Conservation (phyloP, 2,113 vertebrate species). For the Gobiocypris rarus region DNA sequence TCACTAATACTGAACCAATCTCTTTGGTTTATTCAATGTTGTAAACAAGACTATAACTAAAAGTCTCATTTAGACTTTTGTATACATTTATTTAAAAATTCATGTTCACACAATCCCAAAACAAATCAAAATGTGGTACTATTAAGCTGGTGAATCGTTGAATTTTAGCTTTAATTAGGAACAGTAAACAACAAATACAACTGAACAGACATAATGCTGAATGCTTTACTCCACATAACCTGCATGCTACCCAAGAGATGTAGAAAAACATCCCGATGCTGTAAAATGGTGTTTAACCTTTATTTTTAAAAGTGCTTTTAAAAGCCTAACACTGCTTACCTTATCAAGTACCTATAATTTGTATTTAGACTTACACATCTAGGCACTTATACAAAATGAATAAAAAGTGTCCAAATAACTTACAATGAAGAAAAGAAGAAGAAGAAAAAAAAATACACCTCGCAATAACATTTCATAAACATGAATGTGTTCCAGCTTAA, state of each 20-base stretch:
- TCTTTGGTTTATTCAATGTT: conserved; percentile 22
- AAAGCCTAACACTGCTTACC: conserved; percentile 27
- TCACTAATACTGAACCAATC: not conserved
- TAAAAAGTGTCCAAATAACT: not conserved
- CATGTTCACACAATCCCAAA: not conserved
- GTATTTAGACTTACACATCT: not conserved
- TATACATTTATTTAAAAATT: not conserved
- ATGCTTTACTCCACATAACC: not conserved
- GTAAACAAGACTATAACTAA: not conserved
- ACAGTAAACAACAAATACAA: not conserved
- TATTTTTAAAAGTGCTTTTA: not conserved
- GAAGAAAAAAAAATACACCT: not conserved
- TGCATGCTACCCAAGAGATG: not conserved
- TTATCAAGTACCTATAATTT: not conserved
- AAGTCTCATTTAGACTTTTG: not conserved
- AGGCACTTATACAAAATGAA: conserved; percentile 25
- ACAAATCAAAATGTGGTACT: not conserved
- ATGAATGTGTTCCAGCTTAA: conserved; percentile 5
- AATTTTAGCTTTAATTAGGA: not conserved
- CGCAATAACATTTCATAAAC: not conserved
- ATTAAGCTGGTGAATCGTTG: not conserved
- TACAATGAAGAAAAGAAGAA: not conserved
- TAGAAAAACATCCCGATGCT: not conserved
- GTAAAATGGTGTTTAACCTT: not conserved
- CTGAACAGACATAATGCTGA: not conserved